Conservation (phyloP, 1,140 invertebrate genomes). For the Mya arenaria region DNA sequence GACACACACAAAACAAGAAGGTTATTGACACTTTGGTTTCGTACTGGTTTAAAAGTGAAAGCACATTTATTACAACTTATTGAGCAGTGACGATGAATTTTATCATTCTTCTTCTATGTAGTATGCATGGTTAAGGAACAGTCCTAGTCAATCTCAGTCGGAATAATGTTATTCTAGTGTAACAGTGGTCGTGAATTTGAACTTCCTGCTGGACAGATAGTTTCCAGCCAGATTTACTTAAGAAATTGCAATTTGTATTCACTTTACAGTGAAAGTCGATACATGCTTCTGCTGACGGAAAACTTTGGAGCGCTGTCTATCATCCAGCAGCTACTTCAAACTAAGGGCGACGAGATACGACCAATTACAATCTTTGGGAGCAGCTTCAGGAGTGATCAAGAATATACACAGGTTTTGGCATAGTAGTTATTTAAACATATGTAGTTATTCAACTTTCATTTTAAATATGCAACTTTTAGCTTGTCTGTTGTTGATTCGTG, state of each 20-base stretch:
- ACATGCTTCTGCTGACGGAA: constrained; percentile 72
- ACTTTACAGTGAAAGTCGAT: constrained; percentile 68
- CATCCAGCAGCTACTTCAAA: constrained; percentile 64
- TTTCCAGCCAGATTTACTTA: no score
- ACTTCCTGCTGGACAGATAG: no score
- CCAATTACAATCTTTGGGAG: constrained; percentile 70
- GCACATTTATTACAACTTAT: not conserved
- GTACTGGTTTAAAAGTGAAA: not conserved
- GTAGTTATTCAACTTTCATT: no score
- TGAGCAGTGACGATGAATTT: not conserved
- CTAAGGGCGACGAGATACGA: constrained; percentile 53
- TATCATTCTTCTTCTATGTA: not conserved
- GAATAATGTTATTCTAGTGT: not conserved
- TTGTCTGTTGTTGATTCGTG: no score
- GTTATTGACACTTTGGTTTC: not conserved
- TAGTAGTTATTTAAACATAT: no score
- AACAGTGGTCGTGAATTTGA: not conserved
- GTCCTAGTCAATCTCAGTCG: not conserved
- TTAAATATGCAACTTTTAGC: no score
- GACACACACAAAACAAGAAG: constrained; percentile 10
- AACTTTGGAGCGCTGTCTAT: constrained; percentile 71
- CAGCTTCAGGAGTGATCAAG: constrained; percentile 72
- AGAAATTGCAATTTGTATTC: no score
- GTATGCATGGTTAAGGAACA: not conserved
- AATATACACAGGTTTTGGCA: constrained; percentile 76